Conservation (phyloP, 2,888 invertebrate genomes). For the Thymelicus acteon region DNA sequence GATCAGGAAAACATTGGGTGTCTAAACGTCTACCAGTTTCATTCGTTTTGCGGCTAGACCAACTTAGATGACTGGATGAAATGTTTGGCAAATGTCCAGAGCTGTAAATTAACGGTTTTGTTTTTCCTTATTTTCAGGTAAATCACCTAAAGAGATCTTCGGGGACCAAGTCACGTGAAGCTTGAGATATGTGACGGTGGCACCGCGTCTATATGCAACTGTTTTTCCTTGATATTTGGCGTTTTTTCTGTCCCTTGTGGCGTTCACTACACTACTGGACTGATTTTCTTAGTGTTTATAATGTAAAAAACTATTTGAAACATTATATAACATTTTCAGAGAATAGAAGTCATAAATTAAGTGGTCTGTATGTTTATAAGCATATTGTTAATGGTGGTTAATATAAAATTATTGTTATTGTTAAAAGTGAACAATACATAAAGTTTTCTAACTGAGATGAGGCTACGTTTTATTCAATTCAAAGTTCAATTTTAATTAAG, state of each 20-base stretch:
- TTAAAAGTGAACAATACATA: slow-evolving; percentile 16
- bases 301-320: background rate
- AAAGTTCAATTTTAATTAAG: slow-evolving; percentile 28
- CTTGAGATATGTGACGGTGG: slow-evolving; percentile 57
- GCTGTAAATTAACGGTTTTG: slow-evolving; percentile 79
- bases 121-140: slow-evolving; percentile 82
- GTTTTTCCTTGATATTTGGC: slow-evolving; percentile 33
- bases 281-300: slow-evolving; percentile 1
- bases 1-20: slow-evolving; percentile 64
- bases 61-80: slow-evolving; percentile 79
- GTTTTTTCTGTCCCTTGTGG: slow-evolving; percentile 4
- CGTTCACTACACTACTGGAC: slow-evolving; percentile 1
- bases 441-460: slow-evolving; percentile 4
- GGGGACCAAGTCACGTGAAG: slow-evolving; percentile 56
- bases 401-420: background rate
- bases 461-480: slow-evolving; percentile 31
- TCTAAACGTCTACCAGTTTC: slow-evolving; percentile 72
- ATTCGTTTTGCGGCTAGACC: slow-evolving; percentile 75
- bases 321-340: background rate
- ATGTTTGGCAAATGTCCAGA: slow-evolving; percentile 78
- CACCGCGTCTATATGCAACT: slow-evolving; percentile 43
- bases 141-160: slow-evolving; percentile 74
- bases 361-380: background rate
- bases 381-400: slow-evolving; percentile 13
- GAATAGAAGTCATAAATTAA: background rate